Conservation (phyloP, 2,113 vertebrate species). For the Pseudopodoces humilis region DNA sequence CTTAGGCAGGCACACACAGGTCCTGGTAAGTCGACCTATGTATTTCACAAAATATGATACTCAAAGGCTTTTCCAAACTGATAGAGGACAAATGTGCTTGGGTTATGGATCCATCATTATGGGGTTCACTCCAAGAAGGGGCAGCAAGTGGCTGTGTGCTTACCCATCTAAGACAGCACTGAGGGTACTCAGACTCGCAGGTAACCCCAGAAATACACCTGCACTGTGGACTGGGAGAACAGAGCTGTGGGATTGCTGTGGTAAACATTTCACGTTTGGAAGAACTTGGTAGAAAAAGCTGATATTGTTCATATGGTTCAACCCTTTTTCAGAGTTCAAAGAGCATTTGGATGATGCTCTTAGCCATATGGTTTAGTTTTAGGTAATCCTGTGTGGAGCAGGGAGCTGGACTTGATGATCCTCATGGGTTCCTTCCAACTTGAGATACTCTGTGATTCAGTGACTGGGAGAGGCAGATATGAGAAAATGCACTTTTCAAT, state of each 20-base stretch:
- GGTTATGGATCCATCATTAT: background rate
- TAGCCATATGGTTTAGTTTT: background rate
- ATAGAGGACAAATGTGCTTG: background rate
- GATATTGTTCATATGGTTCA: background rate
- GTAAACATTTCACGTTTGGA: accelerated
- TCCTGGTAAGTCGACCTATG: background rate
- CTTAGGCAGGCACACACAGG: background rate
- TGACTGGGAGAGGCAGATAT: background rate
- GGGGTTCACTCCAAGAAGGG: background rate
- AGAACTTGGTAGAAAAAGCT: background rate
- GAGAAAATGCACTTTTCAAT: background rate
- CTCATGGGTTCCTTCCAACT: background rate
- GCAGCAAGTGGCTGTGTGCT: background rate
- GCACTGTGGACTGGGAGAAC: background rate
- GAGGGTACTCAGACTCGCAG: accelerated
- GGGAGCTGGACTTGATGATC: background rate
- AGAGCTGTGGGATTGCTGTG: background rate
- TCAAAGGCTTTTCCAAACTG: background rate
- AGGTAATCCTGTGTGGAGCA: background rate
- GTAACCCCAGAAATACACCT: background rate
- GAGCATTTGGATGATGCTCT: background rate
- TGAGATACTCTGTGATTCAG: background rate
- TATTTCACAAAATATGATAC: background rate
- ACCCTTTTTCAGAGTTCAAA: background rate
- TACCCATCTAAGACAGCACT: background rate